Base-by-base conservation (phyloP, 2,888 invertebrate species). In the Zygaena filipendulae region DNA sequence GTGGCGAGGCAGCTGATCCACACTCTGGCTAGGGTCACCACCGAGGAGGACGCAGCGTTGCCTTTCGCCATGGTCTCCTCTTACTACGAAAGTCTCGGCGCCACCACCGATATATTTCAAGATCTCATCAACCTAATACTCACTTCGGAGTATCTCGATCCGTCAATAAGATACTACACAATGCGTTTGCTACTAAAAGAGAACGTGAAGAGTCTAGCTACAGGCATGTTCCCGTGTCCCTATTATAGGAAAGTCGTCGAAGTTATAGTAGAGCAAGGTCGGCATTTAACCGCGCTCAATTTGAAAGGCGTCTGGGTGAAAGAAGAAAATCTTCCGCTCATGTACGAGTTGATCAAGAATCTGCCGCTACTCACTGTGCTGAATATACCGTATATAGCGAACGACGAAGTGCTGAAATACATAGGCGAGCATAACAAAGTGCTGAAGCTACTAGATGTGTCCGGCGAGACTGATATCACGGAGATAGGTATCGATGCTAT, bases 271-370 rank as follows among this genome's bases (percentile, higher is more conserved):
- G 81, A 81, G 11, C 85, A 85, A 59, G 88, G 88, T 4, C 80
- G 70, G 4, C 85, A 87, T 14, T 49, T 88, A 40, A 83, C 84
- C 23, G 63, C 83, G 18, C 77, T 88, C 27, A 87, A 88, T 59
- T 62, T 88, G 31, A 88, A 87, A 68, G 88, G 88, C 8, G 85
- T 88, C 16, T 88, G 88, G 88, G 85, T 86, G 21, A 85, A 86
- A 56, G 87, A 87, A 27, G 87, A 88, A 38, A 84, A 86, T 43
- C 79, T 87, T 46, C 63, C 81, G 31, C 74, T 85, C 7, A 75
- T 88, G 68, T 84, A 83, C 36, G 71, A 84, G 13, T 59, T 87
- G 13, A 72, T 88, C 4, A 74, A 80, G 41, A 84, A 83, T 42
- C 71, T 86, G 24, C 72, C 66, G n/a, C 71, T 84, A 45, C 55